Conservation (phyloP, 2,888 invertebrate species). For the Rapana venosa region DNA sequence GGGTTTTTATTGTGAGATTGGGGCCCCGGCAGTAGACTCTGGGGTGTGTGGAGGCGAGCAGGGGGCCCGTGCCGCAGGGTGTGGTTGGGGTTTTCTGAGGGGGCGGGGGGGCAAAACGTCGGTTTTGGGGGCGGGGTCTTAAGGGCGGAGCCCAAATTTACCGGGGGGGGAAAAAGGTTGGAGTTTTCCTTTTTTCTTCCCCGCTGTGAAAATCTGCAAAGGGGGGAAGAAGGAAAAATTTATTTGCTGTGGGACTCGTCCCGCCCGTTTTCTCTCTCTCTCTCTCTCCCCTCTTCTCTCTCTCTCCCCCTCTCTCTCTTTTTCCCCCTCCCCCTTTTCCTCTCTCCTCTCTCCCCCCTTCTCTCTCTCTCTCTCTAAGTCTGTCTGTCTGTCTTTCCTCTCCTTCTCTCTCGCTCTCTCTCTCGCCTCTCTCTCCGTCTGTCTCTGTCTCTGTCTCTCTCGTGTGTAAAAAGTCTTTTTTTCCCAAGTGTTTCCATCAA, state of each 20-base stretch:
- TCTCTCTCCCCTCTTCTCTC: no score
- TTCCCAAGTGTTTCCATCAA: no score
- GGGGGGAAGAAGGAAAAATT: background rate
- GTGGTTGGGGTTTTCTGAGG: background rate
- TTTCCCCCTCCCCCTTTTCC: background rate
- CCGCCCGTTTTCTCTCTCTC: no score
- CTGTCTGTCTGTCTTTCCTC: background rate
- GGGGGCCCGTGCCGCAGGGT: slow-evolving; percentile 21
- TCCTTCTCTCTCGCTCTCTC: slow-evolving; percentile 2
- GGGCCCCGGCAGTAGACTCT: background rate
- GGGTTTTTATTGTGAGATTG: background rate
- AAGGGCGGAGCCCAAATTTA: slow-evolving; percentile 61
- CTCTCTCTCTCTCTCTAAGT: background rate
- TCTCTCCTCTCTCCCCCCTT: background rate
- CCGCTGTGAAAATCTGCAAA: slow-evolving; percentile 57
- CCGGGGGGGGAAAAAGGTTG: slow-evolving; percentile 52
- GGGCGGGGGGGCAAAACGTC: slow-evolving; percentile 53
- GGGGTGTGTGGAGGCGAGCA: background rate
- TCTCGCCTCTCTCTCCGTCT: background rate
- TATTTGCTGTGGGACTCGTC: background rate
- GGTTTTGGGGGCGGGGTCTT: slow-evolving; percentile 70
- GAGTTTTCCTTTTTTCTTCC: slow-evolving; percentile 68
- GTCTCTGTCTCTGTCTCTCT: background rate
- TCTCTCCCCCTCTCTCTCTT: slow-evolving; percentile 18
- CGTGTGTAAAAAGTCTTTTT: no score